Base-by-base conservation (phyloP, 2,797 vertebrate genomes). In the Sitta carolinensis region DNA sequence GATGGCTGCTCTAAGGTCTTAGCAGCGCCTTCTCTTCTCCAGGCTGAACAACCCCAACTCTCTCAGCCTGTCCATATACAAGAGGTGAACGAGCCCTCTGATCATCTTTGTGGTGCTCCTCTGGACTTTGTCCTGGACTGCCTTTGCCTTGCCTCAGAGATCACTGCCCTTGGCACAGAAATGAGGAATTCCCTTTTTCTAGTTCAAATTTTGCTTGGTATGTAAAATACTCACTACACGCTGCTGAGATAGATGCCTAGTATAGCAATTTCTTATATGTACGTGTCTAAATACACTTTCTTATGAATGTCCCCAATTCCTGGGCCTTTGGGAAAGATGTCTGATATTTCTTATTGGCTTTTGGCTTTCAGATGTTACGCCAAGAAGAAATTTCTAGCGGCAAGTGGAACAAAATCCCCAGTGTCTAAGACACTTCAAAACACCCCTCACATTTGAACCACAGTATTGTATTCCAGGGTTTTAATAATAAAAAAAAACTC, bases 101-200 rank as follows among this genome's bases (percentile, higher is more conserved):
- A 29, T 38, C 20, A 45, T 19, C 43, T 63, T 63, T 6, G 1
- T 81, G 30, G 5, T 26, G 5, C 29, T 83, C 57, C 57, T 63
- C 57, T 69, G 36, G 32, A 69, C 32, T 38, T 57, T 55, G 29
- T 45, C 17, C 32, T 38, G 32, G 23, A 50, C 57, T 62, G 32
- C 86, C 89, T 97, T 96, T 97, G 85, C 94, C 87, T 96, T 78
- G 50, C 83, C 70, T 91, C 30, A 63, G 73, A 94, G 78, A 95
- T 34, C 62, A 20, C 80, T 91, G 91, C 78, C 78, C 92, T 97
- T 77, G 47, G 81, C 92, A 91, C 57, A 93, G 84, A 96, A 96
- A 95, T 20, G 82, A 96, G 64, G 90, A 95, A 95, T 91, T 94
- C 72, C 75, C 76, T 86, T 79, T 95, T 91, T 87, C 94, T 90